Evolutionary conservation across 2,888 invertebrate species (phyloP).

Genomic region (Drosophila flavopinicola): DNA sequence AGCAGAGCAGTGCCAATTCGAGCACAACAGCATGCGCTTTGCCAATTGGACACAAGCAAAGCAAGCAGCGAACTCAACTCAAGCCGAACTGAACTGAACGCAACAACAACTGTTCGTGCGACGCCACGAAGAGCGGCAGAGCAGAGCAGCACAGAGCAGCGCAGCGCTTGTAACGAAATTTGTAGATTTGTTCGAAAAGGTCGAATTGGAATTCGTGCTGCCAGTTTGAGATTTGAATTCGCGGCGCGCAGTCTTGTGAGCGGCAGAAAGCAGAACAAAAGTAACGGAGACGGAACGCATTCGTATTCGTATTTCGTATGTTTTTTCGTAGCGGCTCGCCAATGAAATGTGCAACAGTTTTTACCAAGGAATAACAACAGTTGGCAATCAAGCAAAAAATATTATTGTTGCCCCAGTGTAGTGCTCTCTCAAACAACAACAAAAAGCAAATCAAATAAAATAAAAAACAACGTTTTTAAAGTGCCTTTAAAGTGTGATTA

Average conservation of each 20-base stretch:
- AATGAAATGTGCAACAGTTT: conserved; percentile 56
- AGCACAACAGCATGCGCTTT: conserved; percentile 36
- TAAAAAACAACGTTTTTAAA: conserved; percentile 17
- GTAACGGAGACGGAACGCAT: conserved; percentile 28
- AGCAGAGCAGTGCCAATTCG: conserved; percentile 43
- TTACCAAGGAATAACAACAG: conserved; percentile 41
- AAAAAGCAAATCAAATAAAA: conserved; percentile 1
- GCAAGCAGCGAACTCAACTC: conserved; percentile 6
- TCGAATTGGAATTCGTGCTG: conserved; percentile 44
- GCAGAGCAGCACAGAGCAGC: conserved; percentile 9
- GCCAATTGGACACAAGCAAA: conserved; percentile 20
- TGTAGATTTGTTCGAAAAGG: conserved; percentile 36
- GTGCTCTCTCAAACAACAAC: conserved; percentile 25
- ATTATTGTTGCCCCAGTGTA: conserved; percentile 33
- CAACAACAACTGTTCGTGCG: conserved; percentile 28
- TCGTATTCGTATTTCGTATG: conserved; percentile 49
- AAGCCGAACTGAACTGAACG: too few relatives aligned
- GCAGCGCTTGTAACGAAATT: conserved; percentile 9
- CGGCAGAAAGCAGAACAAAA: conserved; percentile 50
- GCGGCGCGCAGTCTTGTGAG: conserved; percentile 77
- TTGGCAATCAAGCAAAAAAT: conserved; percentile 26
- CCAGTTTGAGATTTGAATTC: conserved; percentile 72
- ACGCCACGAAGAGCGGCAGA: conserved; percentile 21
- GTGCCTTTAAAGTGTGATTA: conserved; percentile 43
- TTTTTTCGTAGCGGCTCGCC: conserved; percentile 35